Base-by-base conservation (phyloP, 2,797 vertebrate genomes). In the Schizopygopsis malacanthus region DNA sequence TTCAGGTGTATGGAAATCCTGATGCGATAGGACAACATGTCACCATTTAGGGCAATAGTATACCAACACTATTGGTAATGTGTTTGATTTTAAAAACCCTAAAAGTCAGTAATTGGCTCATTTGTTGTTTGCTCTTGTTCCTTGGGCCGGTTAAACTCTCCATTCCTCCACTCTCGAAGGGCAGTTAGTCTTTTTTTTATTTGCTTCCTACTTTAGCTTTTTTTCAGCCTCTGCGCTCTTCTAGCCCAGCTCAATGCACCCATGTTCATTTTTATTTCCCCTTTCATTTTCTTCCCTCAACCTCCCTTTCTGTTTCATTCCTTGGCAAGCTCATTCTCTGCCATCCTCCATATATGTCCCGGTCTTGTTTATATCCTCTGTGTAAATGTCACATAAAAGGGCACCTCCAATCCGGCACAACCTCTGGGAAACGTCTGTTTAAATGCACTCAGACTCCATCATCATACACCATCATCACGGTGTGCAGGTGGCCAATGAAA, bases 351-450 rank as follows among this genome's bases (percentile, higher is more conserved):
- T 82, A 84, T 84, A 80, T 45, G 61, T 84, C 78, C 69, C 78
- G 13, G 11, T 50, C 84, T 82, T 76, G 79, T 87, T 84, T 86
- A 87, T 86, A 86, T 87, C 72, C 84, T 81, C 89, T 90, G 88
- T 78, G 85, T 90, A 89, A 91, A 91, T 91, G 90, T 91, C 90
- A 91, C 47, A 80, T 79, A 71, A 91, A 91, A 90, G 90, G 90
- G 89, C 88, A 91, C 28, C 72, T 52, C 65, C 25, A 25, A 63
- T 77, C 65, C 59, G 18, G 83, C 81, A 65, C 72, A 86, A 81
- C 84, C 81, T 59, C 83, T 81, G 83, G 88, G 86, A 88, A 85
- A 39, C 70, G 83, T 82, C 83, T 83, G 80, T 81, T 75, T 52
- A 84, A 79, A 82, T 82, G 83, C 81, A 83, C 77, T 43, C 65